Base-by-base conservation (phyloP, 2,797 vertebrate genomes). In the Arvicola amphibius region DNA sequence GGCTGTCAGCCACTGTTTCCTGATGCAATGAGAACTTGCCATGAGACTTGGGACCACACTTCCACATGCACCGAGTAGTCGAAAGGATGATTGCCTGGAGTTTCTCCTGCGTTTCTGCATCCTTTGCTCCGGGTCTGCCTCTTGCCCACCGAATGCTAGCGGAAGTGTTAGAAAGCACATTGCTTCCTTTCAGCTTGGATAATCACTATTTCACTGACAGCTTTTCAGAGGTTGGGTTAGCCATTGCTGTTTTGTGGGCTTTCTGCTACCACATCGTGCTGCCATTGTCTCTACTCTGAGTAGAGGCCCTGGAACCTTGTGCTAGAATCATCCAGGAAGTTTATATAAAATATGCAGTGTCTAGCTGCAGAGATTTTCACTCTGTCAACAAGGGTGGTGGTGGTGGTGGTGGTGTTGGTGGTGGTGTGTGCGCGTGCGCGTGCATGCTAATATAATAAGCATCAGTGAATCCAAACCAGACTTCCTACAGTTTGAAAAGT, bases 341-440 rank as follows among this genome's bases (percentile, higher is more conserved):
- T 74, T 37, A 25, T 51, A 53, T 13, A 80, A 37, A 87, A 9
- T 12, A 25, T 6, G 17, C 2, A 34, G 3, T 43, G 46, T 4
- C 32, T 6, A 17, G 27, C 4, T 12, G 29, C 14, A 56, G 40
- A 85, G 67, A 43, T 13, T 76, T 77, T 76, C 73, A 67, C 88
- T 91, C 59, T 83, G 10, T 63, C 0, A 0, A 0, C 12, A 14
- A 16, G 4, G 6, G 3, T 19, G 6, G 6, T 25, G 40, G 7
- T 23, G 10, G 25, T 37, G 53, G 53, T 48, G 46, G 46, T n/a
- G n/a, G 6, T 25, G 40, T 5, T 23, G 10, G 25, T 37, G 53
- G 53, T 53, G 51, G 14, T 53, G 51, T 53, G 53, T 56, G 56
- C 21, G 56, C 23, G 19, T 56, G 56, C 2, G 19, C 0, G 56